Conservation (phyloP, 2,888 invertebrate genomes). For the Meta bourneti region DNA sequence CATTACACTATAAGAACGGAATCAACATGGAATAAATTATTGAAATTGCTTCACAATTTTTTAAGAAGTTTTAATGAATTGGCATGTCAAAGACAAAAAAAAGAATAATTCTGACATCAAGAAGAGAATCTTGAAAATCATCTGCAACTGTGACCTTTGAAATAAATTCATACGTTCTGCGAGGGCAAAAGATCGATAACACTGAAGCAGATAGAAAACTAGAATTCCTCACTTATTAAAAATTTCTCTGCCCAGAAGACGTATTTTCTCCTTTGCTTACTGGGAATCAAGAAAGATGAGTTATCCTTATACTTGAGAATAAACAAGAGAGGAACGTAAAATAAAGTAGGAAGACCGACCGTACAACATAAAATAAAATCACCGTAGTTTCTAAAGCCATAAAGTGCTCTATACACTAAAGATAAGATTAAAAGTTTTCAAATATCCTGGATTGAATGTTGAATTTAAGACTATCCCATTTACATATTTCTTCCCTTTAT, state of each 20-base stretch:
- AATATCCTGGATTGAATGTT: no score
- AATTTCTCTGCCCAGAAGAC: slow-evolving; percentile 9
- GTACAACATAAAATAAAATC: neutral
- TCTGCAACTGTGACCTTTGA: slow-evolving; percentile 54
- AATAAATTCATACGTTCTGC: slow-evolving; percentile 39
- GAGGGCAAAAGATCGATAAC: slow-evolving; percentile 49
- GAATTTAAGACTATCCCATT: no score
- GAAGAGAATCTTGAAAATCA: slow-evolving; percentile 15
- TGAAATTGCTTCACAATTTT: no score
- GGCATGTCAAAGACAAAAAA: no score
- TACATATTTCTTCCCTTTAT: no score
- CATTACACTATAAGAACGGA: no score
- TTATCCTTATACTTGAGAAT: neutral
- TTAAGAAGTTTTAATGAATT: no score
- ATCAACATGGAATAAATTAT: no score
- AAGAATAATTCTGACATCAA: neutral
- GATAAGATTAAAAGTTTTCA: neutral
- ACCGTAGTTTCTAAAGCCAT: neutral
- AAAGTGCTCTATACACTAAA: neutral
- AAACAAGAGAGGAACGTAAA: neutral
- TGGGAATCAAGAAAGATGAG: neutral
- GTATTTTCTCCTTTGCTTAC: neutral
- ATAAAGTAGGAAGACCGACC: neutral
- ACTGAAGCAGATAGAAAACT: slow-evolving; percentile 8
- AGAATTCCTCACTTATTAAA: slow-evolving; percentile 33